Percentiles rank a stretch among this genome's conserved stretches.
phyloP scores from a whole-genome alignment of 1,140 invertebrate species.

The Drosophila saltans region DNA sequence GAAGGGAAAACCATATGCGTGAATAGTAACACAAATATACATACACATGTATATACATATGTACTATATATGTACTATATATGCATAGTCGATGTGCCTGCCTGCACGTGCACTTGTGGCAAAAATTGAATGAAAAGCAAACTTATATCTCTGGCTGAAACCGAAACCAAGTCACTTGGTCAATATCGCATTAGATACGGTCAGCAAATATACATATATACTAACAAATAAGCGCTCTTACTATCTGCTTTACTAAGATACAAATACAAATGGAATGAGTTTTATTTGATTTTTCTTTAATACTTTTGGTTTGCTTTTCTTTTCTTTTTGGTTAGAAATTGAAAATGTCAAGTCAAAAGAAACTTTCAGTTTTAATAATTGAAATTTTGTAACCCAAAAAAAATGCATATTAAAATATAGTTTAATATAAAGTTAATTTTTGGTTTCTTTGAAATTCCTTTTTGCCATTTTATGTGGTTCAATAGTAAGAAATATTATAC shows the following conservation, averaged over 20 bases:
- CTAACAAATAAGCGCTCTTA: neutral
- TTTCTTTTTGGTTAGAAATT: too few relatives aligned
- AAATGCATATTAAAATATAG: too few relatives aligned
- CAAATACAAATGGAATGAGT: too few relatives aligned
- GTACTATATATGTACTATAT: neutral
- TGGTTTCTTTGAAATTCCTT: neutral
- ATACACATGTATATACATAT: neutral
- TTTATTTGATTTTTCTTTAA: too few relatives aligned
- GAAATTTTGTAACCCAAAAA: too few relatives aligned
- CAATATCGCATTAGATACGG: conserved; percentile 60
- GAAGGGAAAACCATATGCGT: conserved; percentile 11
- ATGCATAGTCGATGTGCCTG: neutral
- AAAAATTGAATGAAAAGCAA: neutral
- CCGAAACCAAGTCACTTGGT: conserved; percentile 53
- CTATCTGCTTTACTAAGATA: too few relatives aligned
- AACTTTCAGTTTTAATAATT: too few relatives aligned
- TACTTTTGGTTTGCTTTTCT: too few relatives aligned
- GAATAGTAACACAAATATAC: neutral
- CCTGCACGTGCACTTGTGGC: neutral
- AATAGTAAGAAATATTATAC: too few relatives aligned
- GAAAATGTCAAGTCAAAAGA: too few relatives aligned
- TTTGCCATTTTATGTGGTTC: too few relatives aligned
- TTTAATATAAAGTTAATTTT: too few relatives aligned
- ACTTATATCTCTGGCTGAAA: neutral
- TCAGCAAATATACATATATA: conserved; percentile 34